Evolutionary conservation across 2,888 invertebrate species (phyloP), one percentile per base, ranked within the genome.

Genomic region (Trissonchulus sp.): DNA sequence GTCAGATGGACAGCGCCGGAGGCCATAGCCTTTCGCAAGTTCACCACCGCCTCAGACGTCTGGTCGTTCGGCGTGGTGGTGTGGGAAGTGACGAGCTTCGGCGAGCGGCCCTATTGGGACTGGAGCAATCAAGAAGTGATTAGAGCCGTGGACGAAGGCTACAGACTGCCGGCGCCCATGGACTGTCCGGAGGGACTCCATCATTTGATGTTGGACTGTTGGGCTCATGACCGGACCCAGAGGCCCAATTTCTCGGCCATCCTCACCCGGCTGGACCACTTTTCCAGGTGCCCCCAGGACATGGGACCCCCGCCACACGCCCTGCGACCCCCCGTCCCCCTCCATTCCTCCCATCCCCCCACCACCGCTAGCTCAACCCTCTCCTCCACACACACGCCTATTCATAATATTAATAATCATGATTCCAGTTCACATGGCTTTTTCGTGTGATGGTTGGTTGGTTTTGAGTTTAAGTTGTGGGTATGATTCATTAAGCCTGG

Each of bases 71-170:
- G 98, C 63, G 96, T 99, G 78, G 96, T 99, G 36, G 93, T 95
- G 86, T 99, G 99, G 99, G 99, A 99, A 85, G 95, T 99, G 28
- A 95, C 98, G 92, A 95, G 96, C 34, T 99, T 96, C 85, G 99
- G 99, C 1, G 98, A 99, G 85, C 89, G 98, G 77, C 99, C 99
- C 2, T 99, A 99, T 86, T 99, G 98, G 97, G 98, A 98, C 88
- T 99, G 99, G 99, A 95, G 95, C 80, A 96, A 96, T 86, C 95
- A 99, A 87, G 97, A 97, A 87, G 99, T 99, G 78, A 98, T 99
- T 82, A 95, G 96, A 84, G 94, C 95, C 78, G 96, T 99, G 85
- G 98, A 60, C 60, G n/a, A 18, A 60, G 60, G 60, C 60, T 60
- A 60, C 60, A 18, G 60, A 18, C n/a, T 60, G 60, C 60, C 60